phyloP scores from a whole-genome alignment of 2,888 invertebrate species.

The Didymodactylos carnosus region DNA sequence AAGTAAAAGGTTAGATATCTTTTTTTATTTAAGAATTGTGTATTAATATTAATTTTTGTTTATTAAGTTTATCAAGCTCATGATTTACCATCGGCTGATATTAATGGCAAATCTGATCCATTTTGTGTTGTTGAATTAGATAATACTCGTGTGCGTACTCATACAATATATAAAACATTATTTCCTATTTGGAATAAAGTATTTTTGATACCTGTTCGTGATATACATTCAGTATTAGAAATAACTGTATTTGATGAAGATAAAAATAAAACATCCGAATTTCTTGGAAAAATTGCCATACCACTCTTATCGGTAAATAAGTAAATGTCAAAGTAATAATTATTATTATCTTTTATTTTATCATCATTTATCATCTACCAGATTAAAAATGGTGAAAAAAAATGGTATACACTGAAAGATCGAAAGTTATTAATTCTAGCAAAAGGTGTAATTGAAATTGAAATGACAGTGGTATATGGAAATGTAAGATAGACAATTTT shows the following conservation, averaged over 20 bases:
- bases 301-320: slow-evolving; percentile 51
- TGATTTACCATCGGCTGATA: slow-evolving; percentile 74
- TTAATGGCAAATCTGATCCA: slow-evolving; percentile 93
- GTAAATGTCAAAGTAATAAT: neutral
- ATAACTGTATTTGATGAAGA: slow-evolving; percentile 93
- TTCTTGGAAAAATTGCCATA: slow-evolving; percentile 71
- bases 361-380: slow-evolving; percentile 20
- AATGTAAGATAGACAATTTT: slow-evolving; percentile 45
- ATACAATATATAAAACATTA: slow-evolving; percentile 92
- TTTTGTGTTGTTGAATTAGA: slow-evolving; percentile 88
- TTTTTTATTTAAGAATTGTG: neutral
- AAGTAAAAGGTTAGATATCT: slow-evolving; percentile 48
- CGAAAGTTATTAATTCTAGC: slow-evolving; percentile 68
- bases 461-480: slow-evolving; percentile 78
- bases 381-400: slow-evolving; percentile 67
- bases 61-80: slow-evolving; percentile 50
- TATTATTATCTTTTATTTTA: neutral
- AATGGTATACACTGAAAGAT: slow-evolving; percentile 89
- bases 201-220: slow-evolving; percentile 52
- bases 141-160: slow-evolving; percentile 84
- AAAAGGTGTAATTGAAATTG: slow-evolving; percentile 76
- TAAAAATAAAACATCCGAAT: slow-evolving; percentile 76
- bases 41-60: neutral
- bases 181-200: slow-evolving; percentile 94
- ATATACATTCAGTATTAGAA: slow-evolving; percentile 78